A percentile compares a stretch with the other conserved stretches of the same genome.
These are phyloP conservation scores for Echeneis naucrates DNA, from an alignment of 2,797 vertebrate species.

Conservation along the genomic window DNA sequence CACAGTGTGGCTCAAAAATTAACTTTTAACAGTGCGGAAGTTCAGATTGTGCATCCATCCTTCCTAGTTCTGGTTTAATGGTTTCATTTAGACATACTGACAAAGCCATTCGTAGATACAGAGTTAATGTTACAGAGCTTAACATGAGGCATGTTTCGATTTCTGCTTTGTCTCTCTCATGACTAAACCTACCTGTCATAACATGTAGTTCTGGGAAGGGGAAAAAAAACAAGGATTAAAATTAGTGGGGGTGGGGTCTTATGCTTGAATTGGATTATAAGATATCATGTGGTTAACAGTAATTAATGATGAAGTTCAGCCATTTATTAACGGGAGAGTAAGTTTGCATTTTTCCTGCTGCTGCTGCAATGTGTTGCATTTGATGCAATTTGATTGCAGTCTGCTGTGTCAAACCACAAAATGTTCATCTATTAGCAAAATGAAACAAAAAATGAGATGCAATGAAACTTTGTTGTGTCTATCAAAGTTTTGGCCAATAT, in stretches of 20 bases:
- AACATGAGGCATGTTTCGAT: constrained; percentile 13
- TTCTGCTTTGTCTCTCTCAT: constrained; percentile 22
- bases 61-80: constrained; percentile 29
- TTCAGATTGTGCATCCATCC: constrained; percentile 11
- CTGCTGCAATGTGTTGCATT: constrained; percentile 5
- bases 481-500: background rate
- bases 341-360: background rate
- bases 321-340: constrained; percentile 30
- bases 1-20: constrained; percentile 26
- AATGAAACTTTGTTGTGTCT: background rate
- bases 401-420: background rate
- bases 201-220: constrained; percentile 24
- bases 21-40: constrained; percentile 18
- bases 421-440: background rate
- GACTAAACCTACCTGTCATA: constrained; percentile 25
- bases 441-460: background rate
- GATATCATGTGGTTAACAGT: constrained; percentile 8
- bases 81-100: background rate
- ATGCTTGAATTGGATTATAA: constrained; percentile 14
- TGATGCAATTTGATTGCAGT: background rate
- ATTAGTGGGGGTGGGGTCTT: constrained; percentile 15
- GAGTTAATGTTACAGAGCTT: background rate
- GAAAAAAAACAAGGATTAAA: background rate
- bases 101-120: background rate
- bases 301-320: constrained; percentile 18